Conservation (phyloP, 2,888 invertebrate species). For the Rhaphigaster nebulosa region DNA sequence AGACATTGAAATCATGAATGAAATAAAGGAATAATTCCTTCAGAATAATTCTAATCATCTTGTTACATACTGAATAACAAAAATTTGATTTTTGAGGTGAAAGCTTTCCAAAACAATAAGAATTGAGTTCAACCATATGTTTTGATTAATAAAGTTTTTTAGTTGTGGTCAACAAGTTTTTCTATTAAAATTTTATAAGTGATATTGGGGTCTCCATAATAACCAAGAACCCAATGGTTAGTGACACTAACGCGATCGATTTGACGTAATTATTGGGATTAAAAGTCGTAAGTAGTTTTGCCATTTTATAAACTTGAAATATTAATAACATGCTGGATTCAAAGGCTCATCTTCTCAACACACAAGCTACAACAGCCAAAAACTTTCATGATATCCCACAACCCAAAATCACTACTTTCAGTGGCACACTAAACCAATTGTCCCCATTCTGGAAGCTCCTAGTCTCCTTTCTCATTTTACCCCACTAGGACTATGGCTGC, state of each 20-base stretch:
- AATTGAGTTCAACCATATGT: too few relatives aligned
- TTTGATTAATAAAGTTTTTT: too few relatives aligned
- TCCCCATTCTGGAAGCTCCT: background rate
- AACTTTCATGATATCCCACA: background rate
- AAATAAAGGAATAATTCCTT: too few relatives aligned
- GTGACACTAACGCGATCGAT: background rate
- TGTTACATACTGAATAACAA: too few relatives aligned
- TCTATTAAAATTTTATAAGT: background rate
- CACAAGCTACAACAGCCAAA: background rate
- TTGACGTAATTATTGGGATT: background rate
- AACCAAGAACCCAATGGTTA: background rate
- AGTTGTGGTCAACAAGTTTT: background rate
- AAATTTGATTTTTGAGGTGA: too few relatives aligned
- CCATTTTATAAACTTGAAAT: background rate
- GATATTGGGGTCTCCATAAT: background rate
- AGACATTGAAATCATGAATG: too few relatives aligned
- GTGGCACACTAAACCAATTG: background rate
- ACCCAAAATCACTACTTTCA: background rate
- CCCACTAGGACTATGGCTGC: too few relatives aligned
- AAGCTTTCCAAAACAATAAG: background rate
- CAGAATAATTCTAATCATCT: too few relatives aligned
- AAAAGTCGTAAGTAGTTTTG: background rate
- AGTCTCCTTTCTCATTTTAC: too few relatives aligned
- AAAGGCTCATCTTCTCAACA: background rate
- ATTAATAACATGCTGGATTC: background rate